Evolutionary conservation across 2,888 invertebrate genomes (phyloP).

Genomic region (Ennomos fuscantarius): DNA sequence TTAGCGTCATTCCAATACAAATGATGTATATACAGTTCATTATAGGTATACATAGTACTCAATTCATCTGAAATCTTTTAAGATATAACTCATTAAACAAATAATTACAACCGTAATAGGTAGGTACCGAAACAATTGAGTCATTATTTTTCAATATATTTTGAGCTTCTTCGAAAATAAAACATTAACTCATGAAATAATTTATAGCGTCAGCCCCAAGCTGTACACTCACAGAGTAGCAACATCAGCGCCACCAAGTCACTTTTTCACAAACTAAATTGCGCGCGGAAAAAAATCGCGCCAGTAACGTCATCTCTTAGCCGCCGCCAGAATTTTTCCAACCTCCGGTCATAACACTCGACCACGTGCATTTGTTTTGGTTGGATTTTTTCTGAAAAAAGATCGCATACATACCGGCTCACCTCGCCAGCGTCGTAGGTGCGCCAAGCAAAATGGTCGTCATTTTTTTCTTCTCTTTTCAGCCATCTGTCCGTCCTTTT

Average conservation of each 20-base stretch:
- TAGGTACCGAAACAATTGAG: no score
- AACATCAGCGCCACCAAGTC: slow-evolving; percentile 70
- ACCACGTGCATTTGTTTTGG: slow-evolving; percentile 85
- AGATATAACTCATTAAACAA: no score
- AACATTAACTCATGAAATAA: no score
- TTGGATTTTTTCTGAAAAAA: slow-evolving; percentile 82
- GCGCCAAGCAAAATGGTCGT: slow-evolving; percentile 84
- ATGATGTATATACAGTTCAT: no score
- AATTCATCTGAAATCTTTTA: no score
- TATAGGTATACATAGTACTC: no score
- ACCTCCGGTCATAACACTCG: slow-evolving; percentile 81
- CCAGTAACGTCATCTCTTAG: slow-evolving; percentile 81
- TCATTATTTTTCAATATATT: no score
- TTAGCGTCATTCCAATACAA: no score
- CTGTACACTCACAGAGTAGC: slow-evolving; percentile 10
- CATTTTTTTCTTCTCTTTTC: slow-evolving; percentile 86
- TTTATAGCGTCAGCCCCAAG: neutral
- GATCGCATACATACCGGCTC: slow-evolving; percentile 79
- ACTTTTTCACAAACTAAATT: slow-evolving; percentile 76
- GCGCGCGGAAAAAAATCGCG: slow-evolving; percentile 66
- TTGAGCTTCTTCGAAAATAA: no score
- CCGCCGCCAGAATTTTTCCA: slow-evolving; percentile 74
- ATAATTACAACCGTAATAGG: no score
- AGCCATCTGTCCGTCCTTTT: slow-evolving; percentile 85
- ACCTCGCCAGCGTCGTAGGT: slow-evolving; percentile 75